Conservation (phyloP, 2,113 vertebrate species). For the Pachyramphus minor region DNA sequence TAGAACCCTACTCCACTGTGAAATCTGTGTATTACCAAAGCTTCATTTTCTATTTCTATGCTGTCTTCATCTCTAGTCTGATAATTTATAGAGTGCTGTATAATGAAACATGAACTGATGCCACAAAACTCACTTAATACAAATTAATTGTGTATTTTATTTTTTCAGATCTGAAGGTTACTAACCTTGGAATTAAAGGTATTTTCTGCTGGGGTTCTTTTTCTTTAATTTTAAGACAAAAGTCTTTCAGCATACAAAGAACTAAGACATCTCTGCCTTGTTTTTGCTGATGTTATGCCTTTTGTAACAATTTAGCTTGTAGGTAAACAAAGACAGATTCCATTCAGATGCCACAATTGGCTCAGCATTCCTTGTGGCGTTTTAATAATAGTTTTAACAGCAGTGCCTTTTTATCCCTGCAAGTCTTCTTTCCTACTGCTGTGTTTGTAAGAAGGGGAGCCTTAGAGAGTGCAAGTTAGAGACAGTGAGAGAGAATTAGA, state of each 20-base stretch:
- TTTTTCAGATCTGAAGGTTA: not conserved
- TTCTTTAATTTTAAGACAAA: not conserved
- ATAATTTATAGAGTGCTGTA: not conserved
- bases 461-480: not conserved
- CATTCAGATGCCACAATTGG: slow-evolving; percentile 5
- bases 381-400: slow-evolving; percentile 57
- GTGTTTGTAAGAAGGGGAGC: not conserved
- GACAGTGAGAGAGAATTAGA: not conserved
- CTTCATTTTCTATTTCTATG: not conserved
- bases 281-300: slow-evolving; percentile 32
- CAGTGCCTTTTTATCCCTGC: slow-evolving; percentile 32
- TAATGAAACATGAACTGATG: not conserved
- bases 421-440: slow-evolving; percentile 22
- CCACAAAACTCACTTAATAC: not conserved
- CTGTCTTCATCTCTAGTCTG: not conserved
- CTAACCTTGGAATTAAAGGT: not conserved
- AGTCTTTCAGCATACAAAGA: not conserved
- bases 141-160: not conserved
- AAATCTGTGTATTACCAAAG: not conserved
- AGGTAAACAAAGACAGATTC: slow-evolving; percentile 21
- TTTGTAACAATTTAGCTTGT: slow-evolving; percentile 6
- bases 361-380: slow-evolving; percentile 15
- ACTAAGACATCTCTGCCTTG: not conserved
- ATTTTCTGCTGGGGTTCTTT: not conserved
- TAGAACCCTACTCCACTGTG: not conserved